Base-by-base conservation (phyloP, 1,140 invertebrate genomes). In the Lordiphosa clarofinis region DNA sequence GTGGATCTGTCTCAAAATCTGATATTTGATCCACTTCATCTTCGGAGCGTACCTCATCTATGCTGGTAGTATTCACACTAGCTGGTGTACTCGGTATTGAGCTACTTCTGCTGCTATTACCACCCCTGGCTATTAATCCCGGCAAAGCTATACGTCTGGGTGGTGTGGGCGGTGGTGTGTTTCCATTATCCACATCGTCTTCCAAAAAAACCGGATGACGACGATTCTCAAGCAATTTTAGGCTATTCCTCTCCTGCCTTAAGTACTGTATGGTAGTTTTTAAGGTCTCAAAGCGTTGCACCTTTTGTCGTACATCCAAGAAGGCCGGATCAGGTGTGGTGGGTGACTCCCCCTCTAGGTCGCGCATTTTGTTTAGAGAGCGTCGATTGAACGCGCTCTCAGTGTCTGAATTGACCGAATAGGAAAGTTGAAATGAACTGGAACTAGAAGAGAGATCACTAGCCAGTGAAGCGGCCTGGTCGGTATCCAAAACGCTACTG, bases 21-120 rank as follows among this genome's bases (percentile, higher is more conserved):
- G 87, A 86, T 43, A 86, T 71, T 24, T 87, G 74, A 44, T 88
- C 87, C 11, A 88, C 72, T 44, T 88, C 87, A 47, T 88, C 87
- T 40, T 88, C 87, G 46, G 87, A 88, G 4, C 78, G 87, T 55
- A 82, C 87, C 44, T 88, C 87, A 36, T 86, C 78, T 10, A 88
- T 88, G 70, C 81, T 87, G n/a, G 35, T 47, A 1, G 38, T 39
- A 10, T 19, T 44, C 4, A 28, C 24, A 28, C 24, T 28, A 2
- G 53, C 4, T 12, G 56, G 64, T 1, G 61, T 55, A 35, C 57
- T 76, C 13, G 52, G 59, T 19, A 62, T 59, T n/a, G 67, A 75
- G 52, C 57, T 67, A 35, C 36, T 58, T 13, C 55, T 36, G 19
- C 58, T n/a, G n/a, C n/a, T n/a, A n/a, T n/a, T 72, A 21, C 28